Evolutionary conservation across 1,140 invertebrate genomes (phyloP), one percentile per base, ranked within the genome.

Genomic region (Neodiprion pinetum): DNA sequence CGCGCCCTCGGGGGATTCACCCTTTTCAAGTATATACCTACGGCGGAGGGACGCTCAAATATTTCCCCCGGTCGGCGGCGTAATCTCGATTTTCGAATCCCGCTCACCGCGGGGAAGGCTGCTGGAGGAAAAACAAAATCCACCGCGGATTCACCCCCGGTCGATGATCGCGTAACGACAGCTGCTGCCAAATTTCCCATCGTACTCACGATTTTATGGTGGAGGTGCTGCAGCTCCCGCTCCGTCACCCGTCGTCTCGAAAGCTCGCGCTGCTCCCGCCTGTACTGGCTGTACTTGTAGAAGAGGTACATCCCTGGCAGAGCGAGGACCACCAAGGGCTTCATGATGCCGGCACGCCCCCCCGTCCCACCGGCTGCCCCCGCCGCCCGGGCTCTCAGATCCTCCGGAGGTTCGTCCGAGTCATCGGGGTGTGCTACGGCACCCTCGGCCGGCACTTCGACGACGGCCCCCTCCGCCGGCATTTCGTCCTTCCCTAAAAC

Each of bases 271-370:
- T 95, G 93, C 85, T 95, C 94, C 74, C 94, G 90, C 78, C 94
- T 93, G 87, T 95, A 96, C 87, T 96, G 94, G 87, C 94, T 95
- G 89, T 96, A 96, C 88, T 96, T 96, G 89, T 96, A 95, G 88
- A 96, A 94, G 77, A 96, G 91, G 88, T 96, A 96, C 95, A 96
- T 96, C 76, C 95, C 95, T 75, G 95, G 95, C 79, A 95, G 87
- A 2, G 94, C 95, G 70, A 96, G 88, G 80, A 95, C 94, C 80
- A 95, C 93, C 81, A 95, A 91, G 1, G 94, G 94, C 85, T 93
- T 93, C 92, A 95, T 95, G 79, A 95, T 88, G 28, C 89, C 85
- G 82, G 92, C 88, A 84, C 93, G 85, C 81, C 88, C 80, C 87
- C 89, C 79, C 88, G 84, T 77, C 87, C 87, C 68, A 90, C 90